Evolutionary conservation across 92 coral and sea anemone species (phyloP).

Genomic region (Virgularia gustaviana): DNA sequence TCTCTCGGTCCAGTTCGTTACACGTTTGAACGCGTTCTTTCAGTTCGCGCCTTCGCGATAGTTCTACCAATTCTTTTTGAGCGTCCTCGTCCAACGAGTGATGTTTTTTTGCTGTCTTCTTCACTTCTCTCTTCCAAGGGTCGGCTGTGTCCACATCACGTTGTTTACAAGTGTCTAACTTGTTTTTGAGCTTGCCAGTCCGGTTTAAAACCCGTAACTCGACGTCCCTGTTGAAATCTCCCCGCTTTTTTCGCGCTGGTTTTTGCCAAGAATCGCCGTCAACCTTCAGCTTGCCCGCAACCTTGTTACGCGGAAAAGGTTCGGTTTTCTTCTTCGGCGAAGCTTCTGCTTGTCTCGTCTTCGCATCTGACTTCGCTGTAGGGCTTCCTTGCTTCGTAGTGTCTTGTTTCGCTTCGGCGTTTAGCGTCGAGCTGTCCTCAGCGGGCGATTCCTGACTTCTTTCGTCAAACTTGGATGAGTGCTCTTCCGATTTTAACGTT

Average conservation of each 20-base stretch:
- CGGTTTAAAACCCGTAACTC: conserved; percentile 13
- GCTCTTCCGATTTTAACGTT: too few species aligned
- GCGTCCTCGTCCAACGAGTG: conserved; percentile 27
- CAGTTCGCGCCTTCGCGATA: conserved; percentile 18
- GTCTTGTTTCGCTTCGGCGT: too few species aligned
- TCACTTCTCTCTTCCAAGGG: conserved; percentile 19
- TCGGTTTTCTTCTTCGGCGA: not conserved
- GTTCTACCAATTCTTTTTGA: conserved; percentile 13
- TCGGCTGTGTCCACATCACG: conserved; percentile 13
- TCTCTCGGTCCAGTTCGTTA: conserved; percentile 15
- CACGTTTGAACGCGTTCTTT: conserved; percentile 20
- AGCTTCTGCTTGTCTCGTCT: not conserved
- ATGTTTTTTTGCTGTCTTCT: conserved; percentile 13
- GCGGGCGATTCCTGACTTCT: too few species aligned
- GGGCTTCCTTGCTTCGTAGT: too few species aligned
- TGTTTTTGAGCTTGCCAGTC: conserved; percentile 16
- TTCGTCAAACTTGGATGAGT: too few species aligned
- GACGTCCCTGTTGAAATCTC: conserved; percentile 10
- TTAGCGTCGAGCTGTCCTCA: too few species aligned
- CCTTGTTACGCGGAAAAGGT: not conserved
- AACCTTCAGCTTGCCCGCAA: conserved; percentile 12
- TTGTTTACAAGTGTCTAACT: not conserved
- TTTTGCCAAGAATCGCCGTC: conserved; percentile 29
- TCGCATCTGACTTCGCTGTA: not conserved
- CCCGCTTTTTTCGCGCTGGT: conserved; percentile 18